These are phyloP conservation scores for Monopis laevigella DNA, from an alignment of 2,888 invertebrate species.

Conservation along the genomic window DNA sequence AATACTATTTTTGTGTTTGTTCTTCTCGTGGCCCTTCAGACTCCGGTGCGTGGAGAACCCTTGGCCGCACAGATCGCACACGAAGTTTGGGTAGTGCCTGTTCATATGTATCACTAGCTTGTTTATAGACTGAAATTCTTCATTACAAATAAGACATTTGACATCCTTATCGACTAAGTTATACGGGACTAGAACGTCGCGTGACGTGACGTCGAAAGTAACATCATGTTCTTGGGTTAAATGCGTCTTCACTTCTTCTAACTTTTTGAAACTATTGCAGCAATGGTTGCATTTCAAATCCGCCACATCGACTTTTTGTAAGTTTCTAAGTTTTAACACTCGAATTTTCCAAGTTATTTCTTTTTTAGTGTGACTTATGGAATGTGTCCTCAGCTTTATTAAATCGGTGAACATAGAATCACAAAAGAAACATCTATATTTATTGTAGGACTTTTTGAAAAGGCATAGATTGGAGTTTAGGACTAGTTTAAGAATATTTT, in stretches of 20 bases:
- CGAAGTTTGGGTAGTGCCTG: slow-evolving; percentile 29
- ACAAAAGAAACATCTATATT: slow-evolving; percentile 35
- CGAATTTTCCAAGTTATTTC: slow-evolving; percentile 17
- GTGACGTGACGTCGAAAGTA: slow-evolving; percentile 21
- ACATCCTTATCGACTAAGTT: slow-evolving; percentile 24
- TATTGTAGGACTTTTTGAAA: slow-evolving; percentile 32
- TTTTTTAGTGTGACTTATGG: slow-evolving; percentile 22
- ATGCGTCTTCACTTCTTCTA: slow-evolving; percentile 28
- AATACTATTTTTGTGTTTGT: slow-evolving; percentile 15
- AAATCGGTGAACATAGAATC: slow-evolving; percentile 27
- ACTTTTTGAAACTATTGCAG: slow-evolving; percentile 19
- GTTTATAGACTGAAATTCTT: slow-evolving; percentile 27
- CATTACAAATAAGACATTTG: slow-evolving; percentile 28
- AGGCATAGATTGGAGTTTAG: slow-evolving; percentile 37
- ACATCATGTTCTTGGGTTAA: slow-evolving; percentile 26
- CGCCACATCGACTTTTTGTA: slow-evolving; percentile 33
- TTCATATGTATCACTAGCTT: slow-evolving; percentile 35
- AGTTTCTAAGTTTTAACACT: neutral
- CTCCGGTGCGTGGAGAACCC: slow-evolving; percentile 14
- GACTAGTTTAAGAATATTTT: slow-evolving; percentile 34
- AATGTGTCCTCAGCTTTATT: slow-evolving; percentile 27
- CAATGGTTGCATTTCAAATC: slow-evolving; percentile 32
- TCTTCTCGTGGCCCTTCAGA: slow-evolving; percentile 15
- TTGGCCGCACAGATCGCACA: slow-evolving; percentile 33
- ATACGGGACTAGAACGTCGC: slow-evolving; percentile 32